These are phyloP conservation scores for Lacanobia oleracea DNA, from an alignment of 2,888 invertebrate genomes.

Conservation along the genomic window DNA sequence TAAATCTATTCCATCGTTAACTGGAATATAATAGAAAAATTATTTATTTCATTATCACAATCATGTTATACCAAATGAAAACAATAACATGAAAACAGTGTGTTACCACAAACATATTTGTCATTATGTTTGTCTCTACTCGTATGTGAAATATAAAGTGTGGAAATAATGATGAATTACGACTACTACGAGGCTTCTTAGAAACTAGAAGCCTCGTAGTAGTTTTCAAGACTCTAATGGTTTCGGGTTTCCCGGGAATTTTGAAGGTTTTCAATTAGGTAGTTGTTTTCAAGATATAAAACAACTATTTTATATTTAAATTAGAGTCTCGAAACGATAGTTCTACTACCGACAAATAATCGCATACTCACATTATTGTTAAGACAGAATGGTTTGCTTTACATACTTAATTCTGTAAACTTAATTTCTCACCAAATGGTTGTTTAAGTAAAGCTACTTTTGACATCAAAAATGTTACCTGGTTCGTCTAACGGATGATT, in stretches of 20 bases:
- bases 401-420: background rate
- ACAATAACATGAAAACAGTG: background rate
- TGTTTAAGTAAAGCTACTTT: background rate
- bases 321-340: background rate
- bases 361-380: background rate
- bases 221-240: background rate
- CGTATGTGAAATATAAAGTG: background rate
- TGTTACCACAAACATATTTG: too few relatives aligned
- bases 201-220: background rate
- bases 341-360: background rate
- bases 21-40: slow-evolving; percentile 69
- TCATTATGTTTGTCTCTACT: too few relatives aligned
- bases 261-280: background rate
- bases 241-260: background rate
- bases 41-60: background rate
- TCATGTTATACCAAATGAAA: background rate
- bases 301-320: too few relatives aligned
- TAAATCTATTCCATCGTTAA: slow-evolving; percentile 82
- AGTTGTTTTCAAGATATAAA: background rate
- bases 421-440: background rate
- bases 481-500: slow-evolving; percentile 74
- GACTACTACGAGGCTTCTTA: background rate
- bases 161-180: background rate
- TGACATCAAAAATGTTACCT: slow-evolving; percentile 69
- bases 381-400: background rate